Percentiles rank a stretch among this genome's conserved stretches.
phyloP scores from a whole-genome alignment of 2,888 invertebrate genomes.

The Apodemia zela region DNA sequence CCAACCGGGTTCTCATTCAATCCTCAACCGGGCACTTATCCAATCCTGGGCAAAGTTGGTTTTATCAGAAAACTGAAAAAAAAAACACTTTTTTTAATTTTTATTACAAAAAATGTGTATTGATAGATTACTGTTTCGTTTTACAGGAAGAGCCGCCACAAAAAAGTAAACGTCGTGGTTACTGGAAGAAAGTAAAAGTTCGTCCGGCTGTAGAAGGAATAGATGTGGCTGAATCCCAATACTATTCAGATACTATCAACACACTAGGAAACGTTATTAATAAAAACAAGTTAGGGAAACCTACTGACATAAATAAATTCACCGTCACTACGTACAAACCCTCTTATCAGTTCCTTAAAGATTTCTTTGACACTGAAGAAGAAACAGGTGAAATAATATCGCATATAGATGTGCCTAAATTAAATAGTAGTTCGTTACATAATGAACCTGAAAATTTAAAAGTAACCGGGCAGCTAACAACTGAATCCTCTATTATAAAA shows the following conservation, averaged over 20 bases:
- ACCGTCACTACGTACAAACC: conserved; percentile 67
- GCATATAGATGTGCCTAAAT: conserved; percentile 55
- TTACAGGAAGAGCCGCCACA: conserved; percentile 52
- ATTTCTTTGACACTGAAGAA: conserved; percentile 48
- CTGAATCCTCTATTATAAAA: conserved; percentile 34
- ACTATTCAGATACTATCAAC: conserved; percentile 80
- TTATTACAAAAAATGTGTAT: background rate
- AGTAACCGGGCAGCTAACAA: conserved; percentile 26
- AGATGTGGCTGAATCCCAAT: conserved; percentile 90
- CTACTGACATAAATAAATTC: conserved; percentile 45
- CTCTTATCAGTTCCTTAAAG: conserved; percentile 50
- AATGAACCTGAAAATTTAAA: conserved; percentile 31
- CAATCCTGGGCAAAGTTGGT: too few relatives aligned
- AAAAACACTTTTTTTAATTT: too few relatives aligned
- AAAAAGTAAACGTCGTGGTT: conserved; percentile 81
- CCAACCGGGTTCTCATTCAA: too few relatives aligned
- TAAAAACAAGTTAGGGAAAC: conserved; percentile 47
- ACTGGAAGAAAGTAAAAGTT: conserved; percentile 87
- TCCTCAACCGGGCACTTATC: too few relatives aligned
- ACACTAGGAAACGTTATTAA: conserved; percentile 56
- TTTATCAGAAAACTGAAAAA: too few relatives aligned
- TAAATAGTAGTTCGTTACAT: conserved; percentile 31
- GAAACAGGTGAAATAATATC: conserved; percentile 41
- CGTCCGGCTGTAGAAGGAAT: conserved; percentile 83
- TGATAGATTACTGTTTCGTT: conserved; percentile 13